Evolutionary conservation across 2,797 vertebrate genomes (phyloP), one percentile per base, ranked within the genome.

Genomic region (Stomatorhinus walkeri): DNA sequence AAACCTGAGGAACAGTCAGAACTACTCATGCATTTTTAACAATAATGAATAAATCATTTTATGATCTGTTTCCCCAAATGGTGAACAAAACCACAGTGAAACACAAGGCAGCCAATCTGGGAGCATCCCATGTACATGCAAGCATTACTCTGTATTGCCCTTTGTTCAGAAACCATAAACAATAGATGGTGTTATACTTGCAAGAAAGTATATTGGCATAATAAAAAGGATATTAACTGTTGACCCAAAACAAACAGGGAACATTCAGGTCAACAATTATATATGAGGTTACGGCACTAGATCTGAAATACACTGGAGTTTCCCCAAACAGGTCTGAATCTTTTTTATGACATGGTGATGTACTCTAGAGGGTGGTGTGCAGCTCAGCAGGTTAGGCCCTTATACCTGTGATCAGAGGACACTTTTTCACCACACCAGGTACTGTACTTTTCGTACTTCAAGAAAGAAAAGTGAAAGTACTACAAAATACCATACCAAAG

Each of bases 21-120:
- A 43, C 52, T 81, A 54, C 36, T 61, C 54, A 72, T 89, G 52
- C 14, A 89, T 87, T 89, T 79, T 89, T 89, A 87, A 89, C 24
- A 76, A 28, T 61, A 28, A 87, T 89, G 64, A 87, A 89, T 89
- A 81, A 89, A 87, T 81, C 52, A 79, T 32, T 51, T 61, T 19
- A 32, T 22, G 49, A 87, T 87, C 85, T 14, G 36, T 72, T 87
- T 85, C 84, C 46, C 49, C 61, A 49, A 89, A 89, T 48, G 16
- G 28, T 51, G 72, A 87, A 87, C 59, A 89, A 81, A 61, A 88
- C 87, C 76, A 1, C 86, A 87, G 22, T 6, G 86, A 83, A 88
- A 89, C 22, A 51, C 48, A 22, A 89, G 40, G 48, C 89, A 84
- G 52, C 64, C 12, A 3, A 49, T 54, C 52, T 48, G 5, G 9